Base-by-base conservation (phyloP, 2,797 vertebrate species). In the Delichon dasypus region DNA sequence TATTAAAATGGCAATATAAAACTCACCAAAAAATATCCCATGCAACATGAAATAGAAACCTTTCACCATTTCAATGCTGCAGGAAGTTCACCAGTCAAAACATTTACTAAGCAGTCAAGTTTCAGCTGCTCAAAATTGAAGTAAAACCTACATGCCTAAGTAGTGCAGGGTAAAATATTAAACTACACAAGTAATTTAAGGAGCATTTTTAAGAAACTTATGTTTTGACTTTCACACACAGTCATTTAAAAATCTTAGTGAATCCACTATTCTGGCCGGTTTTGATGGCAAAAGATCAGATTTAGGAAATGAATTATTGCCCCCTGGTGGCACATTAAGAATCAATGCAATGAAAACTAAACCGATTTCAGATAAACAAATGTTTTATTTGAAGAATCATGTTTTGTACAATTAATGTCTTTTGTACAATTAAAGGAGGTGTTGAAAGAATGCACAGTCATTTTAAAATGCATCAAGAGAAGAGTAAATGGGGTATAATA, bases 291-390 rank as follows among this genome's bases (percentile, higher is more conserved):
- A 84, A 81, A 79, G 4, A 54, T 10, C 26, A 23, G 55, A 45
- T 75, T 76, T 67, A 30, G 44, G 53, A 74, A 93, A 94, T 86
- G n/a, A 94, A 70, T 88, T 61, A 88, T 45, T 94, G 97, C 96
- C 95, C 73, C 65, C 97, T 96, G 51, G 93, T 94, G 97, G 96
- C 64, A 48, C 34, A 27, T 34, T 47, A 16, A 42, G 42, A 88
- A 57, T 38, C 86, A 50, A 48, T 22, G 29, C 15, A 80, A 42
- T 13, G 4, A 7, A 70, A 58, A 64, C 48, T 19, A 79, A 68
- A 90, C 38, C 3, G 0, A 42, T 13, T 67, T 50, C 61, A 29
- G 34, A 22, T 13, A 67, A 51, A 7, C 5, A 92, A 67, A 68
- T 32, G 5, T 50, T 90, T 76, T 40, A 25, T 44, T 85, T 89